Base-by-base conservation (phyloP, 2,113 vertebrate species). In the western clawed frog (Xenopus tropicalis) region DNA sequence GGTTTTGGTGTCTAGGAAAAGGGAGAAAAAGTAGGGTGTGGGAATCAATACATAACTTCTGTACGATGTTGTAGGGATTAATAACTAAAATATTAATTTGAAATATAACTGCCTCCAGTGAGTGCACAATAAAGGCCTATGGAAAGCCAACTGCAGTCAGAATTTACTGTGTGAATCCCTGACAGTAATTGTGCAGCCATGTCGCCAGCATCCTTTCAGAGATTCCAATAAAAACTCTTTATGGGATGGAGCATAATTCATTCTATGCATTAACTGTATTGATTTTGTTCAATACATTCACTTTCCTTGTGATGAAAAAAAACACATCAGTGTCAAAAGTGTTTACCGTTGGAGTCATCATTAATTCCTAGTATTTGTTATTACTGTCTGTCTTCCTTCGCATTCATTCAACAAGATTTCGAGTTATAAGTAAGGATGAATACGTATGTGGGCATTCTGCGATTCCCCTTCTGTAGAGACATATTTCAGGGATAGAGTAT, bases 281-380 rank as follows among this genome's bases (percentile, higher is more conserved):
- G 25, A 63, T 63, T 63, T 14, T 63, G 61, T 24, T 63, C 37
- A 63, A 42, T 37, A 42, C 25, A 63, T 63, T 63, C 25, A 14
- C 24, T 63, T 63, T 63, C 11, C 61, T 16, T 63, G 24, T 29
- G 25, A 11, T 63, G 25, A 17, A 63, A 42, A 37, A 37, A 63
- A 63, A 19, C 17, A 37, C 17, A 42, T 16, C 52, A 54, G 19
- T 54, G 52, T 19, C 52, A 54, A 54, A 54, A 54, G 52, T 54
- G 52, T 54, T 54, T 20, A 20, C 19, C 16, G 16, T 52, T 14
- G 9, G 52, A 54, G 19, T 54, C 52, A n/a, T 54, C 19, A 54
- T 54, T 54, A 54, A n/a, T 54, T 54, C 3, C 17, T n/a, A 3
- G 19, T n/a, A 54, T 54, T 54, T 54, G 52, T 54, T 54, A 54